phyloP scores from a whole-genome alignment of 2,888 invertebrate species.

The Abrostola triplasia region DNA sequence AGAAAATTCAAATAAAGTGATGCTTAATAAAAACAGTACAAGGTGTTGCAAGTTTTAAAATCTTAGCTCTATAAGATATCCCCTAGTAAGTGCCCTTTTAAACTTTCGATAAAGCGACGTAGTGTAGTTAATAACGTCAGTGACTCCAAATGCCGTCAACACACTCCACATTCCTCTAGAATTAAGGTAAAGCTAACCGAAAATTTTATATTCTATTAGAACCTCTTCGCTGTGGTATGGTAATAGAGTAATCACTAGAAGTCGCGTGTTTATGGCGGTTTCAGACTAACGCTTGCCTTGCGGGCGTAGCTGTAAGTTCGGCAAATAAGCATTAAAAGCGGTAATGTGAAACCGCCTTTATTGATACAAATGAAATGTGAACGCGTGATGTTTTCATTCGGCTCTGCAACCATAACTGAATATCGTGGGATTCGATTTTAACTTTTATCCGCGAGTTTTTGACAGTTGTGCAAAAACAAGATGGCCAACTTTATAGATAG shows the following conservation, averaged over 20 bases:
- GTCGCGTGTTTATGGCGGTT: conserved; percentile 1
- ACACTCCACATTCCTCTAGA: conserved; percentile 85
- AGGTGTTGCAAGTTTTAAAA: conserved; percentile 45
- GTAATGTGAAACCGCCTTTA: no score
- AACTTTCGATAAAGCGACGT: conserved; percentile 64
- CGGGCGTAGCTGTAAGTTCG: no score
- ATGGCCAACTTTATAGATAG: no score
- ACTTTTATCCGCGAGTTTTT: no score
- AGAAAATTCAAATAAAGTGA: not conserved
- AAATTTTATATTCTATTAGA: conserved; percentile 45
- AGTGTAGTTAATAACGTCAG: conserved; percentile 60
- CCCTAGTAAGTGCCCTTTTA: conserved; percentile 84
- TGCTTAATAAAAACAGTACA: not conserved
- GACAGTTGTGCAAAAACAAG: no score
- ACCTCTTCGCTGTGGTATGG: conserved; percentile 30
- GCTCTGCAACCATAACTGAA: no score
- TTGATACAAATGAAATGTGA: no score
- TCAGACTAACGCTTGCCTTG: no score
- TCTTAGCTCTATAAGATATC: conserved; percentile 65
- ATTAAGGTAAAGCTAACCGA: conserved; percentile 68
- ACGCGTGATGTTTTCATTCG: no score
- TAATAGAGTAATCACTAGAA: conserved; percentile 16
- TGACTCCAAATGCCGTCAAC: conserved; percentile 57
- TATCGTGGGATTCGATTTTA: no score
- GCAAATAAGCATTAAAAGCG: no score